Conservation (phyloP, 2,797 vertebrate genomes). For the Danio aesculapii region DNA sequence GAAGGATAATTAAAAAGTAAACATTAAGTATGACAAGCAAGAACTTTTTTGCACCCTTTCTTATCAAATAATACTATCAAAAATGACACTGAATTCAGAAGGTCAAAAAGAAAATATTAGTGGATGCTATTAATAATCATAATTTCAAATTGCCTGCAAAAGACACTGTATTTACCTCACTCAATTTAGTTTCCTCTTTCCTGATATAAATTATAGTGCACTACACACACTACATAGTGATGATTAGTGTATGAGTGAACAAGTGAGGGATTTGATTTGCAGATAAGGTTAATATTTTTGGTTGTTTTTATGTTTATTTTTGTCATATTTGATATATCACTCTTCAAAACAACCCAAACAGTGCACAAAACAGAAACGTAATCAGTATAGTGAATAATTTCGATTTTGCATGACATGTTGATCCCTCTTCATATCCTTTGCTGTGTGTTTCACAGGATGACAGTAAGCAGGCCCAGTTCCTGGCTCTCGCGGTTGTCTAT, state of each 20-base stretch:
- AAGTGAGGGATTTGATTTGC: too few relatives aligned
- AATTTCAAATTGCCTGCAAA: too few relatives aligned
- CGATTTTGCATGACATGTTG: not conserved
- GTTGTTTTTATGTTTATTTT: not conserved
- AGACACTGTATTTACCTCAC: too few relatives aligned
- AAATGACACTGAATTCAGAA: too few relatives aligned
- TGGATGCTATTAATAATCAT: too few relatives aligned
- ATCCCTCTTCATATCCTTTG: not conserved
- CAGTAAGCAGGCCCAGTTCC: conserved; percentile 98
- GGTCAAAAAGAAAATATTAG: too few relatives aligned
- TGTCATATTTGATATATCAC: not conserved
- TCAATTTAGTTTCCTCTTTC: too few relatives aligned
- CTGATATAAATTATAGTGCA: too few relatives aligned
- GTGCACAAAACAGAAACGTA: not conserved
- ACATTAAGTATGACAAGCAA: not conserved
- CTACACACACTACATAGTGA: too few relatives aligned
- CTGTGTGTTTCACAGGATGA: conserved; percentile 84
- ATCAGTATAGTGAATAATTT: not conserved
- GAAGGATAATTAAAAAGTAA: not conserved
- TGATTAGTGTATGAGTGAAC: too few relatives aligned
- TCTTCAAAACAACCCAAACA: not conserved
- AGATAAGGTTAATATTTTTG: not conserved
- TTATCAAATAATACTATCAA: too few relatives aligned
- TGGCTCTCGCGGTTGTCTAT: conserved; percentile 97
- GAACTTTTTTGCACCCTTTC: too few relatives aligned